Percentiles rank a stretch among this genome's conserved stretches.
phyloP scores from a whole-genome alignment of 2,888 invertebrate species.

The Scaptomyza flava region DNA sequence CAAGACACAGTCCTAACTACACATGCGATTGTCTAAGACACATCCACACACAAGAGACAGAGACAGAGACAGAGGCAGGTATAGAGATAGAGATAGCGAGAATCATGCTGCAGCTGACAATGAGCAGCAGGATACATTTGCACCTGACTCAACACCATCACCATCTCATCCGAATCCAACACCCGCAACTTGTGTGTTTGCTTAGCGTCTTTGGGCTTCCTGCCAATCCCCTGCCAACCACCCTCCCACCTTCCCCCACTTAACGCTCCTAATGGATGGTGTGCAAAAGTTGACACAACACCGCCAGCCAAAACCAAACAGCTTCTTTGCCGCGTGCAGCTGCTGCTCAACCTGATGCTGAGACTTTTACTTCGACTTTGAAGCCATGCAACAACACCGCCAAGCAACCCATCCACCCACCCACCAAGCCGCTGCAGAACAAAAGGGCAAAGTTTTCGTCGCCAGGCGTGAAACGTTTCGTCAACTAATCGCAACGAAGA shows the following conservation, averaged over 20 bases:
- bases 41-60: constrained; percentile 22
- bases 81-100: background rate
- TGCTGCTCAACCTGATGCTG: constrained; percentile 47
- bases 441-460: constrained; percentile 73
- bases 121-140: constrained; percentile 77
- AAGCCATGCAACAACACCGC: constrained; percentile 27
- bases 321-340: constrained; percentile 62
- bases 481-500: constrained; percentile 73
- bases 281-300: constrained; percentile 79
- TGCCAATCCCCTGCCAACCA: constrained; percentile 33
- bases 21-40: constrained; percentile 78
- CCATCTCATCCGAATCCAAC: constrained; percentile 1
- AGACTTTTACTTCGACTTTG: constrained; percentile 33
- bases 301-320: constrained; percentile 66
- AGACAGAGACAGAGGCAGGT: background rate
- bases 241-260: background rate
- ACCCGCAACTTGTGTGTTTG: constrained; percentile 64
- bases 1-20: constrained; percentile 32
- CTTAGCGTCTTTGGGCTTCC: constrained; percentile 67
- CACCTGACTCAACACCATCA: constrained; percentile 41
- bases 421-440: constrained; percentile 39
- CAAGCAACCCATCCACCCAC: background rate
- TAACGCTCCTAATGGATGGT: constrained; percentile 65
- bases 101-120: constrained; percentile 65
- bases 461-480: constrained; percentile 80